These are phyloP conservation scores for Brachyopa scutellaris DNA, from an alignment of 2,888 invertebrate species.

Conservation along the genomic window DNA sequence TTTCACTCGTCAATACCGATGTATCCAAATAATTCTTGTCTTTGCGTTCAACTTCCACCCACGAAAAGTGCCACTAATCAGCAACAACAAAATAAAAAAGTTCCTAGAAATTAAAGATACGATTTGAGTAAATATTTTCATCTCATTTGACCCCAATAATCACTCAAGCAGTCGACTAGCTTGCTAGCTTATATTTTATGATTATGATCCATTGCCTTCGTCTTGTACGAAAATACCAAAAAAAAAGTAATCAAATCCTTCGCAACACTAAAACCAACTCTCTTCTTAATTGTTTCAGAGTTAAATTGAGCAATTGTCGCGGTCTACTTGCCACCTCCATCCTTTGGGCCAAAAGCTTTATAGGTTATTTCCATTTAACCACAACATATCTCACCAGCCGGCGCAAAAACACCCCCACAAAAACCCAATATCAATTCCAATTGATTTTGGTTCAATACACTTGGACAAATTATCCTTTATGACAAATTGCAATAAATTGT, in stretches of 20 bases:
- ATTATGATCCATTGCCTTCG: not conserved
- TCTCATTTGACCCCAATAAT: conserved; percentile 35
- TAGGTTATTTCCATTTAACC: conserved; percentile 1
- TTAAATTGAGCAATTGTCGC: conserved; percentile 53
- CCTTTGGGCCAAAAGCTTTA: not conserved
- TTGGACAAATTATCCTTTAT: conserved; percentile 54
- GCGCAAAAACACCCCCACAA: too few relatives aligned
- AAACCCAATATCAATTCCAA: conserved; percentile 24
- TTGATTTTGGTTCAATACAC: conserved; percentile 40
- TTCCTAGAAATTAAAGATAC: conserved; percentile 15
- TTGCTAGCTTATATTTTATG: conserved; percentile 47
- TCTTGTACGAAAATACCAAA: not conserved
- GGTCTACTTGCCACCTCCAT: not conserved
- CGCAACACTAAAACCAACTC: too few relatives aligned
- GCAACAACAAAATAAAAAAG: too few relatives aligned
- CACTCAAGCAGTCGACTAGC: conserved; percentile 34
- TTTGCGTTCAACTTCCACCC: too few relatives aligned
- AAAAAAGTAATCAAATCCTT: too few relatives aligned
- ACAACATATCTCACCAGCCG: too few relatives aligned
- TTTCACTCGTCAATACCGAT: too few relatives aligned
- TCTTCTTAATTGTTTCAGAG: conserved; percentile 39
- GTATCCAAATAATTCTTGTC: too few relatives aligned
- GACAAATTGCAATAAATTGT: conserved; percentile 47
- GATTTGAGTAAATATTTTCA: conserved; percentile 23
- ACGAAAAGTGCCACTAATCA: too few relatives aligned